Evolutionary conservation across 2,888 invertebrate genomes (phyloP).

Genomic region (Euproctis similis): DNA sequence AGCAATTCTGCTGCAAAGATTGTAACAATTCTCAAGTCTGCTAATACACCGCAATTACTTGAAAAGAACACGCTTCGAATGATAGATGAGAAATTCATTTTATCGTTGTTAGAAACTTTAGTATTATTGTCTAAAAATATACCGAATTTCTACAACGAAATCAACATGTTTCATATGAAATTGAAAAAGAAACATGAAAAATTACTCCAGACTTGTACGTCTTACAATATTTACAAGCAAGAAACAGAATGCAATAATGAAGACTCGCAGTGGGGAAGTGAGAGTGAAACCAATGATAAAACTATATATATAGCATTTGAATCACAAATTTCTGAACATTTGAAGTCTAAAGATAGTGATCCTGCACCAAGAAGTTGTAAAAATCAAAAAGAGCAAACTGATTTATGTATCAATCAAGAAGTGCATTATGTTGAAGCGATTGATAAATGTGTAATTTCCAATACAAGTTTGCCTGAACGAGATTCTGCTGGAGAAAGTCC

Average conservation of each 20-base stretch:
- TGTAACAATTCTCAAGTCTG: constrained; percentile 4
- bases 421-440: not conserved
- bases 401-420: not conserved
- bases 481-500: constrained; percentile 21
- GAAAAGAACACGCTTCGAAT: constrained; percentile 36
- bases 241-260: constrained; percentile 28
- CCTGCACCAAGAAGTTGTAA: constrained; percentile 3
- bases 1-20: constrained; percentile 8
- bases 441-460: not conserved
- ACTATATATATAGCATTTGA: constrained; percentile 1
- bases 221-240: constrained; percentile 46
- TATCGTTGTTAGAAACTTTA: constrained; percentile 51
- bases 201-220: constrained; percentile 32
- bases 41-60: constrained; percentile 23
- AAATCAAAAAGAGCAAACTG: not conserved
- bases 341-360: constrained; percentile 1
- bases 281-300: not conserved
- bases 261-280: constrained; percentile 2
- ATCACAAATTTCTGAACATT: constrained; percentile 10
- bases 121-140: constrained; percentile 42
- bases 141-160: constrained; percentile 46
- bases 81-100: constrained; percentile 54
- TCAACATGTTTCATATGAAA: constrained; percentile 40
- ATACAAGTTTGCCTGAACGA: not conserved
- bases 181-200: constrained; percentile 46